Percentiles rank a stretch among this genome's conserved stretches.
Conservation (phyloP, 2,797 vertebrate species). For the Syncerus caffer region DNA sequence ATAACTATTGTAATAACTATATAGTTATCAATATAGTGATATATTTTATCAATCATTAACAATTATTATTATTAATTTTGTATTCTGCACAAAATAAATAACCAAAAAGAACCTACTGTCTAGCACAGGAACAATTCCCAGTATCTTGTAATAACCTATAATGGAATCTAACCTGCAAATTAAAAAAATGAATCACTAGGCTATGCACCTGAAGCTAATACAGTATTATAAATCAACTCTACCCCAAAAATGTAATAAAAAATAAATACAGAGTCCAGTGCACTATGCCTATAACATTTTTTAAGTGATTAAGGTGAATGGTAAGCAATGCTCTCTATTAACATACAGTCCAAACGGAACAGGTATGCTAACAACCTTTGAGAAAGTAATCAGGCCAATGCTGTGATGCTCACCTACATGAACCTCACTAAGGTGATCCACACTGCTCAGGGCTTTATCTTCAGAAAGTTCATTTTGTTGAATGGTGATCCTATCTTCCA, state of each 20-base stretch:
- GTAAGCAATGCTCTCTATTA: conserved; percentile 8
- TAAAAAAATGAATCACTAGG: neutral
- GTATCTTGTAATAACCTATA: neutral
- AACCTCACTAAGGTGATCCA: conserved; percentile 54
- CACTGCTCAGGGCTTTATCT: neutral
- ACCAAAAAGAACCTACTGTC: neutral
- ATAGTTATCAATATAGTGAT: neutral
- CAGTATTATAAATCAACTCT: neutral
- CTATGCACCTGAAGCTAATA: neutral
- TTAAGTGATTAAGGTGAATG: neutral
- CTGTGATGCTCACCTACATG: conserved; percentile 68
- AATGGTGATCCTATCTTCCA: conserved; percentile 45
- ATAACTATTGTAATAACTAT: neutral
- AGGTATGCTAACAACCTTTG: neutral
- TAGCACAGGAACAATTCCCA: neutral
- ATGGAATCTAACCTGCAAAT: neutral
- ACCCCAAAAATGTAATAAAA: neutral
- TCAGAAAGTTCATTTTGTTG: conserved; percentile 54
- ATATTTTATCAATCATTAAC: neutral
- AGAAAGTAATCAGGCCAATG: neutral
- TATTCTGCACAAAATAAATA: neutral
- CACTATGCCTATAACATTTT: neutral
- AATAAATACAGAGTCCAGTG: neutral
- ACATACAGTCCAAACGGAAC: neutral
- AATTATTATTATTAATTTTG: neutral